phyloP scores from a whole-genome alignment of 2,888 invertebrate species.

The Linnaemya vulpina region DNA sequence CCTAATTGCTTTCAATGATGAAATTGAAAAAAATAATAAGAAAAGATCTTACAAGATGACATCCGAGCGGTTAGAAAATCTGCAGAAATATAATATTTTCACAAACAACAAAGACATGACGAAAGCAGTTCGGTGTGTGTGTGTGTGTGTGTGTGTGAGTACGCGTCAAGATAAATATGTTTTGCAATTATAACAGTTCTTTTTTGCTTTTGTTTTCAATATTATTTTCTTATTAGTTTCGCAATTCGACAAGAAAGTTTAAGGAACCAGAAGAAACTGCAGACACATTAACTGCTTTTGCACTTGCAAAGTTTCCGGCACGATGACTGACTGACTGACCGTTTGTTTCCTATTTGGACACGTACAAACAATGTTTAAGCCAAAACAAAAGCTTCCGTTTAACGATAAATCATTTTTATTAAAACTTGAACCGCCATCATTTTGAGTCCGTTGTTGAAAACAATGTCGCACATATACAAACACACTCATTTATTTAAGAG shows the following conservation, averaged over 20 bases:
- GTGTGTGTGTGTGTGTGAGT: not conserved
- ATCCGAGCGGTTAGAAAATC: slow-evolving; percentile 23
- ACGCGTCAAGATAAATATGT: slow-evolving; percentile 19
- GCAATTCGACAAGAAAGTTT: not conserved
- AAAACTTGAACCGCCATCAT: slow-evolving; percentile 6
- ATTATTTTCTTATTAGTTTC: slow-evolving; percentile 13
- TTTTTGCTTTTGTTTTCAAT: not conserved
- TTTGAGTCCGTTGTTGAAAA: not conserved
- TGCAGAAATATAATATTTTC: slow-evolving; percentile 56
- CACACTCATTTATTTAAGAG: not conserved
- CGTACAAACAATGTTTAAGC: not conserved
- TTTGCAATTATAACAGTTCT: slow-evolving; percentile 42
- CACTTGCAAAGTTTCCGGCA: slow-evolving; percentile 7
- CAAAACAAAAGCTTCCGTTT: slow-evolving; percentile 46
- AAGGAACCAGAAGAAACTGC: slow-evolving; percentile 8
- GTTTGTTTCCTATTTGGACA: not conserved
- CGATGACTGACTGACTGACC: not conserved
- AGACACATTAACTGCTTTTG: slow-evolving; percentile 38
- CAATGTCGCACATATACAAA: not conserved
- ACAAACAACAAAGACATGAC: slow-evolving; percentile 46
- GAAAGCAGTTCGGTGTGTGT: not conserved
- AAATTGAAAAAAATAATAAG: slow-evolving; percentile 28
- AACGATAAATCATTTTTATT: slow-evolving; percentile 73
- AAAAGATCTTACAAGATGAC: slow-evolving; percentile 5
- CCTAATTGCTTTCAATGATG: slow-evolving; percentile 27